These are phyloP conservation scores for Anolis carolinensis DNA, from an alignment of 2,113 vertebrate species.

Conservation along the genomic window DNA sequence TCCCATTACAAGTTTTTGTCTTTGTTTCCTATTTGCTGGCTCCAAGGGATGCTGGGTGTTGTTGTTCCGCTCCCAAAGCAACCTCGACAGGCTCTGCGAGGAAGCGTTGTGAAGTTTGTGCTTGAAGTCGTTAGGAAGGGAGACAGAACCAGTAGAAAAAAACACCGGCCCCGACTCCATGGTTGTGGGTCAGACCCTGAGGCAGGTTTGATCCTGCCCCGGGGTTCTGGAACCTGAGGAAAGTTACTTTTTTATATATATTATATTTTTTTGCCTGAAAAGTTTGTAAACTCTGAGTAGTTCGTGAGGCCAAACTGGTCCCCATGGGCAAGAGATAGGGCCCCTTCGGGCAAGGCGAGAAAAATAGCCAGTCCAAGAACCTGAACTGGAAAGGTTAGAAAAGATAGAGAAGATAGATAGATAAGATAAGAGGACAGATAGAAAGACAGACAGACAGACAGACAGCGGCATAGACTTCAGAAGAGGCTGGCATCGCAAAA, in stretches of 20 bases:
- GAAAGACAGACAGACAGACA: too few relatives aligned
- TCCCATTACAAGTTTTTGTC: too few relatives aligned
- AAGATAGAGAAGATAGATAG: neutral
- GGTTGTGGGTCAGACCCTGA: conserved; percentile 13
- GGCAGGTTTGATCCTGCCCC: neutral
- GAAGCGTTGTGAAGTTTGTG: conserved; percentile 40
- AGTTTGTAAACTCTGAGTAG: conserved; percentile 33
- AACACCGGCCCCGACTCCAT: neutral
- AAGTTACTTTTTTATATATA: neutral
- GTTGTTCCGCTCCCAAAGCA: neutral
- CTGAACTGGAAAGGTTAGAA: neutral
- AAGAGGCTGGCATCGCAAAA: neutral
- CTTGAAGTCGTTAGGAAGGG: conserved; percentile 29
- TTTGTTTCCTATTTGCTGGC: too few relatives aligned
- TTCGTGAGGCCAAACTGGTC: conserved; percentile 28
- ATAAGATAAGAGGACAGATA: too few relatives aligned
- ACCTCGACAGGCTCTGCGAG: neutral
- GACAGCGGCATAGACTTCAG: conserved; percentile 3
- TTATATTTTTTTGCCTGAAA: conserved; percentile 16
- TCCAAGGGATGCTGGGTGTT: neutral
- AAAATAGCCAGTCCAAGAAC: neutral
- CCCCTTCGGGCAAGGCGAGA: conserved; percentile 29
- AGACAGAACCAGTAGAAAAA: neutral
- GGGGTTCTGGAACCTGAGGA: conserved; percentile 21
- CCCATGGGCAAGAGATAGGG: neutral